A percentile compares a stretch with the other conserved stretches of the same genome.
These are phyloP conservation scores for Coenonympha glycerion DNA, from an alignment of 2,888 invertebrate species.

Conservation along the genomic window DNA sequence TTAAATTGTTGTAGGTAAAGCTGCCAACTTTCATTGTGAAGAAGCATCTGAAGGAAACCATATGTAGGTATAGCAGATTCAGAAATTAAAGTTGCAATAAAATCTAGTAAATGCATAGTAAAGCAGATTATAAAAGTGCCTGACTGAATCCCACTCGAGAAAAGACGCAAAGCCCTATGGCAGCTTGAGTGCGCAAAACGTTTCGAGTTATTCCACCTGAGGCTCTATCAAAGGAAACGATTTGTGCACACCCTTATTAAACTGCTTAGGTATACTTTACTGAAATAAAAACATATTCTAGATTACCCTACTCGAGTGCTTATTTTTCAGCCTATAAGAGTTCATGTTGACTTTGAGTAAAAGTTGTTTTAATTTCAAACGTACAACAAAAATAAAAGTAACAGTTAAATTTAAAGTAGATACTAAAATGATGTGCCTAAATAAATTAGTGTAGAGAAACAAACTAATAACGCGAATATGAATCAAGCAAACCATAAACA, in stretches of 20 bases:
- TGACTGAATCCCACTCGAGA: not conserved
- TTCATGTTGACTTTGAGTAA: not conserved
- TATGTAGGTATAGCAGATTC: too few relatives aligned
- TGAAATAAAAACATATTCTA: constrained; percentile 27
- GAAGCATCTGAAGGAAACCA: too few relatives aligned
- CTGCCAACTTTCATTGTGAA: too few relatives aligned
- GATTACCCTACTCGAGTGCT: not conserved
- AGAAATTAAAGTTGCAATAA: too few relatives aligned
- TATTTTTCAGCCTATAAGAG: not conserved
- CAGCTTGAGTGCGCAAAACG: constrained; percentile 43
- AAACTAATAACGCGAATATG: not conserved
- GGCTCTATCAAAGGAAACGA: constrained; percentile 55
- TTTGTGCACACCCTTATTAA: constrained; percentile 48
- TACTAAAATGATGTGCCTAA: not conserved
- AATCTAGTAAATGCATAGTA: not conserved
- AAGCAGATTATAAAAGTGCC: not conserved
- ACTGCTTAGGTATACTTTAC: constrained; percentile 31
- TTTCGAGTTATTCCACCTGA: constrained; percentile 55
- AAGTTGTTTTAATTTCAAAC: too few relatives aligned
- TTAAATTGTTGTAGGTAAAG: too few relatives aligned
- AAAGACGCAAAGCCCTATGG: constrained; percentile 16
- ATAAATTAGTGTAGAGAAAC: constrained; percentile 1
- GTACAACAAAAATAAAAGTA: too few relatives aligned
- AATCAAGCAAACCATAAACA: constrained; percentile 41
- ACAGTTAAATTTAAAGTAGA: too few relatives aligned